A percentile compares a stretch with the other conserved stretches of the same genome.
These are phyloP conservation scores for Smittia sp. DNA, from an alignment of 2,888 invertebrate species.

Conservation along the genomic window DNA sequence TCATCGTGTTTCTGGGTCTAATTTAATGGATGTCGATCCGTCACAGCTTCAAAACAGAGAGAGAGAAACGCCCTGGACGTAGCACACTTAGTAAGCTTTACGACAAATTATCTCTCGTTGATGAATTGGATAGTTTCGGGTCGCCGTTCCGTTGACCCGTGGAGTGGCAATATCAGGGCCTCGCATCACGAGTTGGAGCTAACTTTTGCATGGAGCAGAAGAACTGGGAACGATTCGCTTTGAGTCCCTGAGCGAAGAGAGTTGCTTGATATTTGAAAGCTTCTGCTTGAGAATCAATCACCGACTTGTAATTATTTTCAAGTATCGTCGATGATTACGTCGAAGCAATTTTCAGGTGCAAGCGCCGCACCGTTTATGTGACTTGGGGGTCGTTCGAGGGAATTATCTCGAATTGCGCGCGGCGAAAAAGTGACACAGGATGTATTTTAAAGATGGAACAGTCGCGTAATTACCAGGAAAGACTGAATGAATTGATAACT, in stretches of 20 bases:
- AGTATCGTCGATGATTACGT: too few relatives aligned
- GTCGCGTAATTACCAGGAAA: slow-evolving; percentile 19
- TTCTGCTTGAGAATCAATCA: too few relatives aligned
- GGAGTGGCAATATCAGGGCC: too few relatives aligned
- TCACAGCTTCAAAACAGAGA: background rate
- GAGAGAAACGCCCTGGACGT: background rate
- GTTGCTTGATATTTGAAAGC: too few relatives aligned
- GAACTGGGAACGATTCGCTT: too few relatives aligned
- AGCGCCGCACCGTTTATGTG: too few relatives aligned
- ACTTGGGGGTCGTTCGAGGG: background rate
- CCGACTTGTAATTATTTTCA: too few relatives aligned
- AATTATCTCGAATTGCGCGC: background rate
- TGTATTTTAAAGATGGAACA: background rate
- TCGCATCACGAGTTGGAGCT: too few relatives aligned
- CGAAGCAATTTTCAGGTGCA: too few relatives aligned
- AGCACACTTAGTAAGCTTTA: slow-evolving; percentile 3
- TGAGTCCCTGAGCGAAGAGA: too few relatives aligned
- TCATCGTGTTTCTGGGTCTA: slow-evolving; percentile 13
- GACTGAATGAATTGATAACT: slow-evolving; percentile 36
- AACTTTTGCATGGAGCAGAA: too few relatives aligned
- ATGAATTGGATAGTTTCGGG: slow-evolving; percentile 18
- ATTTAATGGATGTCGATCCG: slow-evolving; percentile 25
- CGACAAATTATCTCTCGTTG: slow-evolving; percentile 37
- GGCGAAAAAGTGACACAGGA: slow-evolving; percentile 25
- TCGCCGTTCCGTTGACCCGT: too few relatives aligned